Base-by-base conservation (phyloP, 2,113 vertebrate genomes). In the Catharus minimus region DNA sequence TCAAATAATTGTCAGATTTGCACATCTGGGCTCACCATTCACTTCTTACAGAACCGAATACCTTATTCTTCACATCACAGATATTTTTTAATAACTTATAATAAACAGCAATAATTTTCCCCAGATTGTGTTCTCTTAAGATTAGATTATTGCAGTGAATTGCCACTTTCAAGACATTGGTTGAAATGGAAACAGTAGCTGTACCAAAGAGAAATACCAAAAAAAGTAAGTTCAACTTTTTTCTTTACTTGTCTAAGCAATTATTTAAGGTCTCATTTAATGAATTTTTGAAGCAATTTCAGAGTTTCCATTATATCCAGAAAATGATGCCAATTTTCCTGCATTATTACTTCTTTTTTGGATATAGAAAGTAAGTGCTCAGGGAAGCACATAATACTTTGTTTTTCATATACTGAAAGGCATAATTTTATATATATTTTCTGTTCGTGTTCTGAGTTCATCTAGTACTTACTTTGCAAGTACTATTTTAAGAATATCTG, bases 121-220 rank as follows among this genome's bases (percentile, higher is more conserved):
- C 14, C 22, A 64, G 39, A 64, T 52, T 78, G 24, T 74, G 22
- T 76, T 88, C 86, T 72, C 53, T 19, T 78, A 33, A 90, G 49
- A 57, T 20, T 26, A 76, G 49, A 53, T 65, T 50, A 60, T 81
- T 80, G 64, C 33, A 21, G 28, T 67, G 36, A 88, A 90, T 56
- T 86, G 43, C 38, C 38, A 39, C 72, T 90, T 94, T 78, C 24
- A 81, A 72, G 46, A 74, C 15, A 61, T 4, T 44, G 32, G n/a
- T 44, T 86, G 86, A 93, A 86, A 86, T 52, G 36, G 39, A 90
- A 74, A 90, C 69, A 61, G 43, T 52, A 92, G 46, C 17, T 72
- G 17, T 64, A 82, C 13, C 22, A 61, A 58, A 81, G 41, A 67
- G 72, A 90, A 83, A 56, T 38, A 58, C 12, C 8, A 66, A 74